Evolutionary conservation across 2,113 vertebrate genomes (phyloP).

Genomic region (Psilopogon haemacephalus): DNA sequence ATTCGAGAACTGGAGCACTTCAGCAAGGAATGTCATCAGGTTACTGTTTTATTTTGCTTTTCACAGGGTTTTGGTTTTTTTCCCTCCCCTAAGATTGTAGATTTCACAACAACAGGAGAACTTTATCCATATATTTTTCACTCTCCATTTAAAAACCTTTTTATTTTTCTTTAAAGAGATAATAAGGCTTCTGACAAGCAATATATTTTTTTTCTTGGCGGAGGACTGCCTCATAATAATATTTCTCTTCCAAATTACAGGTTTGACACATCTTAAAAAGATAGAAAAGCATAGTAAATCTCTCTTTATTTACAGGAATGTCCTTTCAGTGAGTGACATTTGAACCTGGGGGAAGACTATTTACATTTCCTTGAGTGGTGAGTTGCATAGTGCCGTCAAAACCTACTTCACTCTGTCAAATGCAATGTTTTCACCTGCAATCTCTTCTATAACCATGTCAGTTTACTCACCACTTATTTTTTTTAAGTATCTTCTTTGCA

Average conservation of each 20-base stretch:
- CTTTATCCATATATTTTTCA: not conserved
- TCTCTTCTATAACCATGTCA: not conserved
- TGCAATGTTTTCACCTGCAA: not conserved
- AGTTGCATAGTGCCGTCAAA: not conserved
- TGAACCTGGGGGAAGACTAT: slow-evolving; percentile 4
- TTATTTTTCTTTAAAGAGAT: not conserved
- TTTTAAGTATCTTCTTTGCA: not conserved
- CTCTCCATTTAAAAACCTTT: not conserved
- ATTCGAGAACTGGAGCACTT: not conserved
- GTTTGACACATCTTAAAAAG: not conserved
- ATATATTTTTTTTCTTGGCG: not conserved
- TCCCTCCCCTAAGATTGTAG: not conserved
- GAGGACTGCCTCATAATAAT: not conserved
- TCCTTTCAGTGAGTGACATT: slow-evolving; percentile 14
- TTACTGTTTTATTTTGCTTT: not conserved
- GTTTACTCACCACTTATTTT: not conserved
- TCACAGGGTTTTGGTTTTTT: not conserved
- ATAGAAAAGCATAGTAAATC: not conserved
- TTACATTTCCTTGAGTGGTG: slow-evolving; percentile 7
- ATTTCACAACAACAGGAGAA: not conserved
- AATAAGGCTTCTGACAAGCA: not conserved
- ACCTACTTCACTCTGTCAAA: not conserved
- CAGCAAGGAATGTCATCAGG: not conserved
- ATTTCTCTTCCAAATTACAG: not conserved
- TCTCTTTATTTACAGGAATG: slow-evolving; percentile 15